Percentiles rank a stretch among this genome's conserved stretches.
These are phyloP conservation scores for Orchesella flavescens DNA, from an alignment of 2,888 invertebrate genomes.

Conservation along the genomic window DNA sequence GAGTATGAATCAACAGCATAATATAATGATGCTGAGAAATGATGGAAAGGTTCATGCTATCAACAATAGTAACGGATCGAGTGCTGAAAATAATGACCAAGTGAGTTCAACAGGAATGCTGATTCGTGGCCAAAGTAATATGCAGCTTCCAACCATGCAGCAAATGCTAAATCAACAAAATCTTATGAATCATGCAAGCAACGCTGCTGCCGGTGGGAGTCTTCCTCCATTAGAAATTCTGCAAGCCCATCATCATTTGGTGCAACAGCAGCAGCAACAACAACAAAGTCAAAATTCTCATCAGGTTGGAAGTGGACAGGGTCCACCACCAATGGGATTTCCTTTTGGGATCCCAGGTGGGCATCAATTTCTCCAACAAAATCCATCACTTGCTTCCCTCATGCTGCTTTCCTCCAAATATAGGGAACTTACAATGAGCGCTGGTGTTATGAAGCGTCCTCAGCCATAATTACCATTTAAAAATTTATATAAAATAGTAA, in stretches of 20 bases:
- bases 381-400: conserved; percentile 68
- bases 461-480: conserved; percentile 32
- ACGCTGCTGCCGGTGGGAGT: conserved; percentile 2
- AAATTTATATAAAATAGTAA: background rate
- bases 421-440: conserved; percentile 68
- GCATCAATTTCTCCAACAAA: conserved; percentile 67
- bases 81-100: conserved; percentile 8
- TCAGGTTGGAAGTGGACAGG: conserved; percentile 23
- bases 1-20: background rate
- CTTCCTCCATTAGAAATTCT: conserved; percentile 61
- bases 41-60: background rate
- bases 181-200: conserved; percentile 24
- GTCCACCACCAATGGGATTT: conserved; percentile 24
- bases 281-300: conserved; percentile 23
- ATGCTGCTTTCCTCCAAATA: conserved; percentile 70
- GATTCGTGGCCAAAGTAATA: conserved; percentile 18
- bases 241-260: conserved; percentile 56
- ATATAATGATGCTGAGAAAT: conserved; percentile 9
- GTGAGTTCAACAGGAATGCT: conserved; percentile 19
- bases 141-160: conserved; percentile 29
- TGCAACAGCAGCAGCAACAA: conserved; percentile 45
- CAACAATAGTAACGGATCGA: conserved; percentile 17
- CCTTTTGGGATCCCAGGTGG: conserved; percentile 53
- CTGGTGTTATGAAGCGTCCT: conserved; percentile 60
- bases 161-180: conserved; percentile 50